Evolutionary conservation across 2,113 vertebrate species (phyloP).

Genomic region (Cercocebus atys): DNA sequence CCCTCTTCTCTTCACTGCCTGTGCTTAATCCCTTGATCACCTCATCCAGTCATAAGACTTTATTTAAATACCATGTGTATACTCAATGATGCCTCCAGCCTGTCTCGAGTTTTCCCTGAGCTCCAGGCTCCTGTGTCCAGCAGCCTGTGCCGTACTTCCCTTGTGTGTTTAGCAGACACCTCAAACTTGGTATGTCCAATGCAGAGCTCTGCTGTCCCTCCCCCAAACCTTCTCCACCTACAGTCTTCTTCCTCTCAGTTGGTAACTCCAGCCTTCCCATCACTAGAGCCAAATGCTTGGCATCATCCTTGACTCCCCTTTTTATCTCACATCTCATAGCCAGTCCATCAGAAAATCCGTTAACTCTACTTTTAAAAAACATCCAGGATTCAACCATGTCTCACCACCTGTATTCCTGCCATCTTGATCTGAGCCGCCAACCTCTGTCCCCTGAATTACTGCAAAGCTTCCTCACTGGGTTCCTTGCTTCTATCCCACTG

Average conservation of each 20-base stretch:
- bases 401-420: background rate
- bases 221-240: conserved; percentile 4
- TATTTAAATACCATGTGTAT: conserved; percentile 14
- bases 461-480: background rate
- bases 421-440: background rate
- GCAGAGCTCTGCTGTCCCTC: background rate
- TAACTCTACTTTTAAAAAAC: background rate
- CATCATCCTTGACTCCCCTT: background rate
- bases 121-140: background rate
- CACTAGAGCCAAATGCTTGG: background rate
- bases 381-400: background rate
- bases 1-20: conserved; percentile 24
- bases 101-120: background rate
- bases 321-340: conserved; percentile 1
- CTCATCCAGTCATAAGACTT: conserved; percentile 17
- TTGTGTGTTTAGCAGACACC: background rate
- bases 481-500: background rate
- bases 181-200: background rate
- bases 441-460: background rate
- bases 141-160: background rate
- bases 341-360: conserved; percentile 34
- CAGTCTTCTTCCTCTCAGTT: background rate
- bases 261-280: background rate
- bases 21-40: background rate
- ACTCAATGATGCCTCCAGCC: background rate